Base-by-base conservation (phyloP, 2,113 vertebrate species). In the Rhipidura dahli region DNA sequence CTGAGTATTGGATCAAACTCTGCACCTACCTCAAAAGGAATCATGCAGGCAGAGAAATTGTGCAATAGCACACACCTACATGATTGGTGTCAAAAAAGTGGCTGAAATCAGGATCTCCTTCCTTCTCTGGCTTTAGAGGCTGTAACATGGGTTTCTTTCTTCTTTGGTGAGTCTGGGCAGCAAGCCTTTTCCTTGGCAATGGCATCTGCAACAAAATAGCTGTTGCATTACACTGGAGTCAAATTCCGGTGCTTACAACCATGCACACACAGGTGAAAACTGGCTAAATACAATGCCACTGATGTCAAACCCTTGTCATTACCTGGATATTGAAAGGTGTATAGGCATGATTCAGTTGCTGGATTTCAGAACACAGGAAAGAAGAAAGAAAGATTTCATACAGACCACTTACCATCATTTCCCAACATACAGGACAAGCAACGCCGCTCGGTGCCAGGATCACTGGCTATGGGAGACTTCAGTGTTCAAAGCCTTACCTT, bases 181-280 rank as follows among this genome's bases (percentile, higher is more conserved):
- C 66, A 72, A 91, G 53, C 3, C 53, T 83, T 83, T 94, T 82
- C 61, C 81, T 90, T 89, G 84, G 63, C 82, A 94, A 35, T 47
- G 65, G 61, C 49, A 87, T 85, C 91, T 94, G 79, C 50, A 93
- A 95, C 42, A 78, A 72, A 96, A 90, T 9, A 94, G 57, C 53
- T 65, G 45, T 63, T 80, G 56, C 0, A 0, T 90, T 90, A 91
- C 4, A 3, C 47, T 59, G 60, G 23, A 57, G 45, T 31, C 45
- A 72, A 44, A 50, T 33, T 39, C 69, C 3, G 1, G 27, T 42
- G 68, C n/a, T n/a, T n/a, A n/a, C n/a, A n/a, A n/a, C n/a, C n/a
- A n/a, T n/a, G n/a, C n/a, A n/a, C n/a, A n/a, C n/a, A n/a, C n/a
- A n/a, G n/a, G n/a, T n/a, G n/a, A n/a, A n/a, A n/a, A n/a, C n/a